These are phyloP conservation scores for Anguilla obscura DNA, from an alignment of 2,797 vertebrate genomes.

Conservation along the genomic window DNA sequence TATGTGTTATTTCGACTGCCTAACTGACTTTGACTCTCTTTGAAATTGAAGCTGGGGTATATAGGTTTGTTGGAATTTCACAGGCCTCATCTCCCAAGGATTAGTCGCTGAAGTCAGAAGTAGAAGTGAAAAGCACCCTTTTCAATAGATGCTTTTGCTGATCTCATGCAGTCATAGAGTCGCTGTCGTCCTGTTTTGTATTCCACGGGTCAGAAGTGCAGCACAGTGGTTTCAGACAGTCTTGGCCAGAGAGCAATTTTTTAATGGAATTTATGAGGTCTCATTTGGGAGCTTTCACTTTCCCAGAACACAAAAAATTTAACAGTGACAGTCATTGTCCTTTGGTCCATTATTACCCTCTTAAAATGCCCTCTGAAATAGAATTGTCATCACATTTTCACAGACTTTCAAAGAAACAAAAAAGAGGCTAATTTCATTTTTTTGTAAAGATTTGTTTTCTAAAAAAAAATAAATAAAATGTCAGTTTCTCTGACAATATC, in stretches of 20 bases:
- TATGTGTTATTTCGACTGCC: constrained; percentile 28
- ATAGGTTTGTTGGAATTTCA: constrained; percentile 48
- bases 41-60: constrained; percentile 47
- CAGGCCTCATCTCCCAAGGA: constrained; percentile 37
- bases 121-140: constrained; percentile 31
- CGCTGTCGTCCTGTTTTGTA: constrained; percentile 16
- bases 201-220: neutral
- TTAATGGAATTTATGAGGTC: constrained; percentile 16
- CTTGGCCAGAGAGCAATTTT: neutral
- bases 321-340: constrained; percentile 12
- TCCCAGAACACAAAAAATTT: constrained; percentile 5
- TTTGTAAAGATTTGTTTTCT: neutral
- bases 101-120: constrained; percentile 37
- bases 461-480: neutral
- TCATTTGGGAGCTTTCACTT: constrained; percentile 18
- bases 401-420: neutral
- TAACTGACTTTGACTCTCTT: constrained; percentile 40
- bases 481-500: neutral
- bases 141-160: constrained; percentile 4
- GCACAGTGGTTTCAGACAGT: neutral
- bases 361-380: constrained; percentile 10
- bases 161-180: constrained; percentile 23
- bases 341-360: neutral
- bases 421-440: constrained; percentile 7
- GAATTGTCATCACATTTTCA: neutral